Percentiles rank a stretch among this genome's conserved stretches.
These are phyloP conservation scores for Euborellia annulipes DNA, from an alignment of 1,140 invertebrate genomes.

Conservation along the genomic window DNA sequence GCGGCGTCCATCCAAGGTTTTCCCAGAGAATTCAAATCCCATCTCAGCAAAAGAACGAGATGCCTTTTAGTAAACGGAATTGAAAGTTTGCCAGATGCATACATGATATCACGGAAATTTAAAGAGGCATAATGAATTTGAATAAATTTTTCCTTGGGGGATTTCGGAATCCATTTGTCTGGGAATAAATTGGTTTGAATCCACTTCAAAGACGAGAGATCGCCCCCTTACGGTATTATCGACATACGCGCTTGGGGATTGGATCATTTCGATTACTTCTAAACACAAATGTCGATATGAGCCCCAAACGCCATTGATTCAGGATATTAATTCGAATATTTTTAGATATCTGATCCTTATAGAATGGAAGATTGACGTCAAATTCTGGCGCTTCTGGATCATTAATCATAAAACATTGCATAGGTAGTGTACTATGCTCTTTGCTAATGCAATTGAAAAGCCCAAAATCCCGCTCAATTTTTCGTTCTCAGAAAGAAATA, in stretches of 20 bases:
- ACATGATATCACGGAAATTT: conserved; percentile 68
- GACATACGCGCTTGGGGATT: conserved; percentile 50
- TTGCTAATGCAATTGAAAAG: conserved; percentile 54
- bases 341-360: too few relatives aligned
- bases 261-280: conserved; percentile 26
- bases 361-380: too few relatives aligned
- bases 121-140: conserved; percentile 44
- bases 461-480: conserved; percentile 62
- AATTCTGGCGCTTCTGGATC: too few relatives aligned
- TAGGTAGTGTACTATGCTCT: conserved; percentile 30
- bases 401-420: too few relatives aligned
- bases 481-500: conserved; percentile 42
- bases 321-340: conserved; percentile 41
- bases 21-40: conserved; percentile 60
- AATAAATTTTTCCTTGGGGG: conserved; percentile 8
- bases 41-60: conserved; percentile 19
- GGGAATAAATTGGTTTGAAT: conserved; percentile 39
- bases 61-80: conserved; percentile 32
- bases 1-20: conserved; percentile 32
- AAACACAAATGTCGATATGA: conserved; percentile 54
- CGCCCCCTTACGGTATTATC: conserved; percentile 64
- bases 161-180: neutral
- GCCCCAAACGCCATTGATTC: conserved; percentile 57
- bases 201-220: conserved; percentile 74
- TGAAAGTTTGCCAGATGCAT: conserved; percentile 52